A percentile compares a stretch with the other conserved stretches of the same genome.
Conservation (phyloP, 1,140 invertebrate species). For the Megathymus violae region DNA sequence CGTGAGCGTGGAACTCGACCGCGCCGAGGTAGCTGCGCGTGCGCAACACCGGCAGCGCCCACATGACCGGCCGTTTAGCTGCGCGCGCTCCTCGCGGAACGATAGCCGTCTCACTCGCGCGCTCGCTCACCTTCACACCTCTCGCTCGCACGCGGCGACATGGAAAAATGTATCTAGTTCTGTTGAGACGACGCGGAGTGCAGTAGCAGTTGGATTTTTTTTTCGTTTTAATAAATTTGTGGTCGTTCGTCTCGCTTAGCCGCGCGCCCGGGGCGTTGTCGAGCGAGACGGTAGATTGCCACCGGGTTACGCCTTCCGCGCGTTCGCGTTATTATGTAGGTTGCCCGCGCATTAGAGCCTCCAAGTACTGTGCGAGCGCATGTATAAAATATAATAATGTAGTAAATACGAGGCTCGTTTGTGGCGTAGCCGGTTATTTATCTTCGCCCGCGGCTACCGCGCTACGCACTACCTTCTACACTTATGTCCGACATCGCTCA, state of each 20-base stretch:
- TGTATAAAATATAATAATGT: conserved; percentile 80
- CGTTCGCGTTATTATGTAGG: conserved; percentile 80
- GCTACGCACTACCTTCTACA: conserved; percentile 67
- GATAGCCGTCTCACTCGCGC: conserved; percentile 59
- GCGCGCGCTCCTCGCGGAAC: conserved; percentile 52
- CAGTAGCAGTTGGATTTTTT: conserved; percentile 79
- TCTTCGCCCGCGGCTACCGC: conserved; percentile 70
- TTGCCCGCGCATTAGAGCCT: conserved; percentile 76
- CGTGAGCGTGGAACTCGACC: conserved; percentile 71
- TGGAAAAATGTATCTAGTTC: conserved; percentile 83
- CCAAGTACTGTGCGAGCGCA: conserved; percentile 68
- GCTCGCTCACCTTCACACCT: conserved; percentile 18
- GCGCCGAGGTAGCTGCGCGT: conserved; percentile 76
- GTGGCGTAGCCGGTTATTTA: conserved; percentile 73
- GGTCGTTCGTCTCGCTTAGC: conserved; percentile 78
- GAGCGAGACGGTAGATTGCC: conserved; percentile 76
- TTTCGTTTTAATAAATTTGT: conserved; percentile 83
- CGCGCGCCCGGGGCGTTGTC: conserved; percentile 72
- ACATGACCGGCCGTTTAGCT: conserved; percentile 74
- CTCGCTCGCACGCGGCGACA: conserved; percentile 65
- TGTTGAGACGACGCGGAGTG: conserved; percentile 79
- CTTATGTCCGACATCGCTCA: conserved; percentile 53
- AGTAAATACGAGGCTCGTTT: conserved; percentile 75
- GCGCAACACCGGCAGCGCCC: conserved; percentile 82
- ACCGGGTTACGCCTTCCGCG: conserved; percentile 82